These are phyloP conservation scores for Actenoides hombroni DNA, from an alignment of 2,113 vertebrate species.

Conservation along the genomic window DNA sequence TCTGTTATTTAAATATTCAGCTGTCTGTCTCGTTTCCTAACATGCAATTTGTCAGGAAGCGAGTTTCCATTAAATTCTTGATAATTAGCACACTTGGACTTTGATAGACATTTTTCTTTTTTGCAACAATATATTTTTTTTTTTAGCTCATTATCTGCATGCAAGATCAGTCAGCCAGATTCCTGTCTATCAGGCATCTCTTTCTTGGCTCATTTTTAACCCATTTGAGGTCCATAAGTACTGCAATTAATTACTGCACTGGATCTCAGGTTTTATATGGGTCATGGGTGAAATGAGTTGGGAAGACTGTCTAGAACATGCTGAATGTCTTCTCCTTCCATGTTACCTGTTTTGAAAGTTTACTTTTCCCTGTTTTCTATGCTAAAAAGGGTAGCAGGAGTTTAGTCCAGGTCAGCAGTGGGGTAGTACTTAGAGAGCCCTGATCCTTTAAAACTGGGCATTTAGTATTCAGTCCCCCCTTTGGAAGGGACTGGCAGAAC, in stretches of 20 bases:
- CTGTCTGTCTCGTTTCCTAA: conserved; percentile 49
- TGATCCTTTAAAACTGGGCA: neutral
- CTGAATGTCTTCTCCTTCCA: neutral
- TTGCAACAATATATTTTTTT: conserved; percentile 3
- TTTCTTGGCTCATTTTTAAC: conserved; percentile 2
- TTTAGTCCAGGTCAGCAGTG: neutral
- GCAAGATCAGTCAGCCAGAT: conserved; percentile 37
- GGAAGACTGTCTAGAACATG: neutral
- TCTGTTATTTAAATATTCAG: conserved; percentile 45
- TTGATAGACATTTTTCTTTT: conserved; percentile 55
- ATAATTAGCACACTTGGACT: conserved; percentile 52
- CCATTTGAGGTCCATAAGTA: neutral
- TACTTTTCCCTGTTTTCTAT: neutral
- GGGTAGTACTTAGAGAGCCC: neutral
- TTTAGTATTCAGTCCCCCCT: neutral
- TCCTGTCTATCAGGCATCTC: neutral
- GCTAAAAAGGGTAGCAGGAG: neutral
- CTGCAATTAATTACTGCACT: neutral
- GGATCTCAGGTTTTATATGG: neutral
- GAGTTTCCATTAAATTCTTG: conserved; percentile 50
- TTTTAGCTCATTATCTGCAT: conserved; percentile 26
- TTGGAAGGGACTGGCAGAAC: neutral
- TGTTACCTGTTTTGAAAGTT: neutral
- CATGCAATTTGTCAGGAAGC: conserved; percentile 52
- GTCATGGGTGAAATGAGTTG: neutral